Evolutionary conservation across 2,113 vertebrate species (phyloP), one percentile per base, ranked within the genome.

Genomic region (Collichthys lucidus): DNA sequence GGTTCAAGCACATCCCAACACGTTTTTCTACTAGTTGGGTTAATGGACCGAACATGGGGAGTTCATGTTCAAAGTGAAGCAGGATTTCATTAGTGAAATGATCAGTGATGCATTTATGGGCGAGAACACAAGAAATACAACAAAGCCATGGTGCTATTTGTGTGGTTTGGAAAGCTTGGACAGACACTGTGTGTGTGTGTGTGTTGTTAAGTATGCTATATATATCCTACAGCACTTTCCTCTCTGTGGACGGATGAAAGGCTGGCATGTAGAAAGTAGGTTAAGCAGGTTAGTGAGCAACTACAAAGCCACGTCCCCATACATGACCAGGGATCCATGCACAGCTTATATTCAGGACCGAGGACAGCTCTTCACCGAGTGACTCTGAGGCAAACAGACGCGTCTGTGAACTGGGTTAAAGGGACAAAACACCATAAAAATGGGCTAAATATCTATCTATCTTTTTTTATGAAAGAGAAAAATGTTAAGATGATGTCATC

Each of bases 271-370:
- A 75, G 89, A 92, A 93, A 94, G 92, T 94, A 93, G 93, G 93
- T 92, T 93, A 93, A 93, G 92, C 90, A 93, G 92, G 91, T 94
- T 93, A 93, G 82, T 69, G 90, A 86, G 77, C 64, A 80, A 74
- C 80, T 81, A 85, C 82, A 90, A 91, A 90, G 89, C 84, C 86
- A 83, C 83, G 83, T 83, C 82, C 88, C 69, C 79, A 63, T 68
- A 71, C 83, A 71, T 46, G 74, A 80, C 80, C 68, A 72, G 44
- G 57, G 77, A 83, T 78, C 80, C 71, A 61, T 70, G 65, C 47
- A n/a, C 44, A 52, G 80, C 79, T 88, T 86, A 74, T 68, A 65
- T 82, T 92, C 83, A 92, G 92, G 11, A 89, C 91, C 75, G 19
- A 4, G 86, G 91, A 88, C 77, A 91, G 91, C 80, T 91, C 86